Conservation (phyloP, 2,888 invertebrate species). For the Myopa testacea region DNA sequence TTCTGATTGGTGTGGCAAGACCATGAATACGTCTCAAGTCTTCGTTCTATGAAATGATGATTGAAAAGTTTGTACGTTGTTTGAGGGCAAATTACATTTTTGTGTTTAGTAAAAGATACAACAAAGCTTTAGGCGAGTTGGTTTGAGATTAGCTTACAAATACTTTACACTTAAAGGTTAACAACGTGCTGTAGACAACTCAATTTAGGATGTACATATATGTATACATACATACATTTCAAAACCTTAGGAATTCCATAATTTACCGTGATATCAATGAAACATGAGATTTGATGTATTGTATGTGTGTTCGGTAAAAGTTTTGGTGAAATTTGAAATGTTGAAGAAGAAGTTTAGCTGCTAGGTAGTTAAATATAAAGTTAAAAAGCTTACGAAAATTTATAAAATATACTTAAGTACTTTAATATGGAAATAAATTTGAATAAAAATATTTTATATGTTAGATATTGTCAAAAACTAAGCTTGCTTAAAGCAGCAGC, state of each 20-base stretch:
- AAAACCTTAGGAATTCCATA: background rate
- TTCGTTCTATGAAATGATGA: conserved; percentile 67
- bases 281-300: conserved; percentile 18
- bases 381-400: conserved; percentile 22
- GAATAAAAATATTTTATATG: background rate
- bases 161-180: conserved; percentile 13
- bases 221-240: background rate
- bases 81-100: conserved; percentile 20
- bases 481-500: conserved; percentile 33
- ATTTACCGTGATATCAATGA: conserved; percentile 29
- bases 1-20: conserved; percentile 69
- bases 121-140: conserved; percentile 6
- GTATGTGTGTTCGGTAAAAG: conserved; percentile 14
- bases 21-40: conserved; percentile 69
- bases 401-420: conserved; percentile 14
- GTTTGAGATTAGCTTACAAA: conserved; percentile 21
- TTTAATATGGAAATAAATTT: conserved; percentile 26
- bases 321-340: conserved; percentile 6
- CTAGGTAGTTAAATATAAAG: conserved; percentile 27
- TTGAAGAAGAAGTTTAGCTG: conserved; percentile 19
- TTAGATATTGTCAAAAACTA: conserved; percentile 9
- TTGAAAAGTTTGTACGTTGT: conserved; percentile 46
- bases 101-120: conserved; percentile 4
- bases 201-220: background rate
- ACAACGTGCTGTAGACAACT: conserved; percentile 13